Evolutionary conservation across 2,888 invertebrate genomes (phyloP), one percentile per base, ranked within the genome.

Genomic region (Lomographa bimaculata): DNA sequence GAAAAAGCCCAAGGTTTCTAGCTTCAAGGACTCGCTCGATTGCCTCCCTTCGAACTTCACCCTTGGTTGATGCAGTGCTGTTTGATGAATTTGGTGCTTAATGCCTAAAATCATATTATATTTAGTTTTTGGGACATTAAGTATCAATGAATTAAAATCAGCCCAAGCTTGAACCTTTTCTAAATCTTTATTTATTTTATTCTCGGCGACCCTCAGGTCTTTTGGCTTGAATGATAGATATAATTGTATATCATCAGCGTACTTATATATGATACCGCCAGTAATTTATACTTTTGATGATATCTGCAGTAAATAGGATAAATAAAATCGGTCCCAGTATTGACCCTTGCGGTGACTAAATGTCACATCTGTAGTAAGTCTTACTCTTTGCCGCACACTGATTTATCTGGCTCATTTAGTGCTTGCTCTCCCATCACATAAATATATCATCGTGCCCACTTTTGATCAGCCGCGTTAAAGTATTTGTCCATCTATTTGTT

Each of bases 321-420:
- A n/a, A n/a, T n/a, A n/a, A n/a, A n/a, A n/a, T n/a, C n/a, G n/a
- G n/a, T n/a, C n/a, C n/a, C n/a, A n/a, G n/a, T n/a, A n/a, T n/a
- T n/a, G n/a, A n/a, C n/a, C n/a, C n/a, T n/a, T n/a, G n/a, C n/a
- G n/a, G n/a, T n/a, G n/a, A n/a, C n/a, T 14, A 14, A 14, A 8
- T 21, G 26, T 10, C 11, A 5, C 7, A 19, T 19, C 32, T 27
- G 34, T 38, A 26, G 21, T 5, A 17, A 17, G 12, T 26, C 23
- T 37, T 58, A 62, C 19, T 77, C 77, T 72, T 60, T 79, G 71
- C 46, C 6, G 10, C 30, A 40, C 51, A 60, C 54, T 74, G 77
- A 79, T 78, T 79, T 78, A 78, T 77, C 57, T 55, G 48, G 43
- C 60, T 63, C 65, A 75, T 78, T 73, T 70, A 66, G 62, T 58